These are phyloP conservation scores for Globodera rostochiensis DNA, from an alignment of 1,140 invertebrate species.

Conservation along the genomic window DNA sequence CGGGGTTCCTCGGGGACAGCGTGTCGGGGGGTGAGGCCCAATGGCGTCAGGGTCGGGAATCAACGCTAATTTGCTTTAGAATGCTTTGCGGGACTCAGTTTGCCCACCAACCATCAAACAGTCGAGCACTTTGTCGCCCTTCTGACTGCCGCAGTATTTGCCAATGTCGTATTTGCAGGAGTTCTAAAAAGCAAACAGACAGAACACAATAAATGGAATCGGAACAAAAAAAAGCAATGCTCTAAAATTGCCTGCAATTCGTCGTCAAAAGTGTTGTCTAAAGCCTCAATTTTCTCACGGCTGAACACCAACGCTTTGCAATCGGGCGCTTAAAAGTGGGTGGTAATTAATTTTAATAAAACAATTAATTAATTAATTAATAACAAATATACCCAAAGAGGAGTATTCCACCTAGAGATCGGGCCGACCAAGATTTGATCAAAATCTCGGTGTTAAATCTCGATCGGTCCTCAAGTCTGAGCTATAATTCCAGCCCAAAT, in stretches of 20 bases:
- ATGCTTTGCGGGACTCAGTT: background rate
- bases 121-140: conserved; percentile 64
- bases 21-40: too few species aligned
- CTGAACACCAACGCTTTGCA: conserved; percentile 63
- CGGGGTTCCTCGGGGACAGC: too few species aligned
- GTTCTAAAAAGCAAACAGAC: conserved; percentile 33
- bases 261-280: conserved; percentile 62
- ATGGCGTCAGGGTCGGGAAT: too few species aligned
- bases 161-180: conserved; percentile 60
- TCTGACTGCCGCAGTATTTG: conserved; percentile 63
- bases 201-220: too few species aligned
- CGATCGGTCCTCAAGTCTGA: too few species aligned
- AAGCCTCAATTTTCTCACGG: conserved; percentile 62
- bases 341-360: conserved; percentile 12
- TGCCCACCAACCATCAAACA: conserved; percentile 70
- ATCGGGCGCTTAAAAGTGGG: conserved; percentile 52
- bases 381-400: too few species aligned
- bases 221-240: conserved; percentile 21
- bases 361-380: conserved; percentile 17
- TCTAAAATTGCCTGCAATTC: conserved; percentile 55
- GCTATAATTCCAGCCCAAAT: background rate
- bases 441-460: too few species aligned
- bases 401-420: too few species aligned
- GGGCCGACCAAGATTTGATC: too few species aligned
- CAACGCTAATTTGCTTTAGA: too few species aligned